Conservation (phyloP, 2,888 invertebrate species). For the Diaphora mendica region DNA sequence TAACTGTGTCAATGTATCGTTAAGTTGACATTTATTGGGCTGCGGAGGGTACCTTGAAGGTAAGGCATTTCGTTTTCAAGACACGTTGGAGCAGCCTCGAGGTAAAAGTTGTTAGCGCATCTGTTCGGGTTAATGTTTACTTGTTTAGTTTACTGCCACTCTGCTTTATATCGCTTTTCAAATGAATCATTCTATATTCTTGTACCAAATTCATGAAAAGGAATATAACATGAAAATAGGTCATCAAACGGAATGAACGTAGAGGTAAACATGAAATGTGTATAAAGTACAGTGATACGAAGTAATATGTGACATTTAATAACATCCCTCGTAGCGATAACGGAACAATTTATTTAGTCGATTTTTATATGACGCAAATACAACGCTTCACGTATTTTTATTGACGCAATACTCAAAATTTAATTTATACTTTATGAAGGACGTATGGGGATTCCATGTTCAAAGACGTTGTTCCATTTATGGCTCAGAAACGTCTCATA, state of each 20-base stretch:
- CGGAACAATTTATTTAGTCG: background rate
- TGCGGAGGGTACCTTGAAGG: background rate
- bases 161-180: constrained; percentile 1
- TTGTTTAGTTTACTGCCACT: background rate
- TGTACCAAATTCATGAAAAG: background rate
- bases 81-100: background rate
- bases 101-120: constrained; percentile 8
- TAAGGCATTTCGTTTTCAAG: background rate
- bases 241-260: background rate
- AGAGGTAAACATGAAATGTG: background rate
- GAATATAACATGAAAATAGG: background rate
- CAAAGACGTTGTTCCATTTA: background rate
- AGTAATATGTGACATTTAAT: background rate
- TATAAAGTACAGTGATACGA: background rate
- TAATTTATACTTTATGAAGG: background rate
- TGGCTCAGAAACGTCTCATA: background rate
- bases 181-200: background rate
- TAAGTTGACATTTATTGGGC: background rate
- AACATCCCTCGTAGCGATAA: background rate
- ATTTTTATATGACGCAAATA: background rate
- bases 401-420: background rate
- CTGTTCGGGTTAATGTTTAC: constrained; percentile 1
- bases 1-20: constrained; percentile 8
- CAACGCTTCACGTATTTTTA: background rate
- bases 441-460: background rate